Conservation (phyloP, 2,888 invertebrate species). For the Nomada ruficornis region DNA sequence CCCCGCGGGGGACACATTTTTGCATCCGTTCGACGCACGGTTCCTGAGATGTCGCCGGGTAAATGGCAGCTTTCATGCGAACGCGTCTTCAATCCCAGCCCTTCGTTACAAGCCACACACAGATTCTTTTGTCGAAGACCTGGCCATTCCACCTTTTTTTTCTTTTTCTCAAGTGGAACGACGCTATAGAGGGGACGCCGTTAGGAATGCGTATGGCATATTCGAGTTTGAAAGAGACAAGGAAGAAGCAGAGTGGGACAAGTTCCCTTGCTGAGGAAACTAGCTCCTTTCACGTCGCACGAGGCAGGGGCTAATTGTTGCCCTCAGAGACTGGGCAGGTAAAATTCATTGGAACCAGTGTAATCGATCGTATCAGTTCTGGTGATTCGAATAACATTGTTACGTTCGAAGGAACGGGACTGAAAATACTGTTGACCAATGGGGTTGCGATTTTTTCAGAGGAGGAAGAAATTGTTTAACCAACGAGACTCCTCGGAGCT, state of each 20-base stretch:
- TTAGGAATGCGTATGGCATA: slow-evolving; percentile 16
- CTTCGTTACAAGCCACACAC: slow-evolving; percentile 14
- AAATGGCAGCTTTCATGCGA: slow-evolving; percentile 48
- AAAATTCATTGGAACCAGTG: too few relatives aligned
- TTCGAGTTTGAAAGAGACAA: background rate
- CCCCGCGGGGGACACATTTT: background rate
- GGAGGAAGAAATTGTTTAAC: background rate
- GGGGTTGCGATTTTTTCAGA: background rate
- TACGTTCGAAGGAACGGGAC: too few relatives aligned
- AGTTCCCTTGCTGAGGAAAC: background rate
- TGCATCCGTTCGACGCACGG: slow-evolving; percentile 11
- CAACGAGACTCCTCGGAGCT: background rate
- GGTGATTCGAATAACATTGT: too few relatives aligned
- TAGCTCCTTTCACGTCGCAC: slow-evolving; percentile 4
- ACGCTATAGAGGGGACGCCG: slow-evolving; percentile 16
- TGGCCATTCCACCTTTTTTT: background rate
- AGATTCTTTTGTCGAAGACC: background rate
- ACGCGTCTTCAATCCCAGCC: slow-evolving; percentile 44
- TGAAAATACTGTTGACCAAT: too few relatives aligned
- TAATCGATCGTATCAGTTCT: too few relatives aligned
- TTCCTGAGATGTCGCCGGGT: slow-evolving; percentile 25
- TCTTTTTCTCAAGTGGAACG: slow-evolving; percentile 26
- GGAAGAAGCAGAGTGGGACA: background rate
- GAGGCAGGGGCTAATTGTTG: slow-evolving; percentile 12
- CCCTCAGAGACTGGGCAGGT: background rate